Evolutionary conservation across 2,113 vertebrate species (phyloP).

Genomic region (Dromaius novaehollandiae): DNA sequence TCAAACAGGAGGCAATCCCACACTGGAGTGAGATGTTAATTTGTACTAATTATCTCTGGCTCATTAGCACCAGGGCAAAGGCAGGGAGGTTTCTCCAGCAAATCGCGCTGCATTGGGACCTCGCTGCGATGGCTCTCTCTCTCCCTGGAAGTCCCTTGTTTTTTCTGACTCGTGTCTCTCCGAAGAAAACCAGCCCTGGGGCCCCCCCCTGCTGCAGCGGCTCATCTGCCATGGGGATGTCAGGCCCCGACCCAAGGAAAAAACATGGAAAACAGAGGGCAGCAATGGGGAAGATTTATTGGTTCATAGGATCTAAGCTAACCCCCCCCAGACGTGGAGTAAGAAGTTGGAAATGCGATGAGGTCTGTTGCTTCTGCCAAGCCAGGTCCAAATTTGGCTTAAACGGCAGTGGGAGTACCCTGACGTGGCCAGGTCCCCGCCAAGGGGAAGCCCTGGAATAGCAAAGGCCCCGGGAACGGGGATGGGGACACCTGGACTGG

Average conservation of each 20-base stretch:
- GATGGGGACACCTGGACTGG: too few species aligned
- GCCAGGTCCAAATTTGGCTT: not conserved
- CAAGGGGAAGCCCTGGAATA: not conserved
- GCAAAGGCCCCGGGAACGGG: not conserved
- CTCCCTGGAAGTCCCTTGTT: accelerated
- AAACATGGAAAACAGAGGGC: too few species aligned
- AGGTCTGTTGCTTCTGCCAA: not conserved
- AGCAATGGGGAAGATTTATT: not conserved
- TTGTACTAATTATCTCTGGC: not conserved
- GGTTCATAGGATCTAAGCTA: not conserved
- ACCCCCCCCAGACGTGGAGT: not conserved
- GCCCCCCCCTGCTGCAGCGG: not conserved
- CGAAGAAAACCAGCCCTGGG: accelerated
- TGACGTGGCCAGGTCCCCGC: too few species aligned
- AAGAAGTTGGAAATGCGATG: not conserved
- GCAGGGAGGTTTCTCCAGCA: not conserved
- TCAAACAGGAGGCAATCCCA: not conserved
- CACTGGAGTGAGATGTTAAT: not conserved
- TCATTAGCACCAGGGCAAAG: not conserved
- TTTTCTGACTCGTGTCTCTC: not conserved
- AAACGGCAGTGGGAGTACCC: not conserved
- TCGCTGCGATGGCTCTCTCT: not conserved
- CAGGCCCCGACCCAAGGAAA: not conserved
- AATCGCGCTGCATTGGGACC: accelerated
- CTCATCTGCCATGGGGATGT: accelerated